phyloP scores from a whole-genome alignment of 1,140 invertebrate genomes.

The Polyergus mexicanus region DNA sequence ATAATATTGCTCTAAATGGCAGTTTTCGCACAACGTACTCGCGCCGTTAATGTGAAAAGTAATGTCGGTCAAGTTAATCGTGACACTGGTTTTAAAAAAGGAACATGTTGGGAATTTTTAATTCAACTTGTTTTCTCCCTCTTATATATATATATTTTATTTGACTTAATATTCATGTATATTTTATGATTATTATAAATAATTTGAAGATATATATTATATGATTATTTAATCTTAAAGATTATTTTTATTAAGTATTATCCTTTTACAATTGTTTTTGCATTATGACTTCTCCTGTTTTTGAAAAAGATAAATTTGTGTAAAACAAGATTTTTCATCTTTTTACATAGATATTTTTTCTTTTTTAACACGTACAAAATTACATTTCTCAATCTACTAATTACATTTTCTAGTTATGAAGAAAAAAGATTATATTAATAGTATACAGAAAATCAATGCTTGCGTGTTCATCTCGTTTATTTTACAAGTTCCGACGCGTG shows the following conservation, averaged over 20 bases:
- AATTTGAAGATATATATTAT: not conserved
- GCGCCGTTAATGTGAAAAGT: conserved; percentile 13
- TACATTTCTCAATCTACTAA: not conserved
- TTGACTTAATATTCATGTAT: not conserved
- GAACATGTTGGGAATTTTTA: not conserved
- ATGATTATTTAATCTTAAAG: too few relatives aligned
- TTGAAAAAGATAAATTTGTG: not conserved
- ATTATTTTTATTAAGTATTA: not conserved
- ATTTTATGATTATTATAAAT: conserved; percentile 6
- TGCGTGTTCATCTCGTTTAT: not conserved
- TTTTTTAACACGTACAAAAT: not conserved
- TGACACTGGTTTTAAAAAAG: not conserved
- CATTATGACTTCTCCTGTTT: not conserved
- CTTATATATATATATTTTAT: not conserved
- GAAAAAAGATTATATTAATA: conserved; percentile 18
- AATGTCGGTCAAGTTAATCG: not conserved
- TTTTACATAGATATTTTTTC: not conserved
- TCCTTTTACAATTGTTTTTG: not conserved
- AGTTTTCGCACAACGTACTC: not conserved
- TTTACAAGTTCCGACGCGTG: not conserved
- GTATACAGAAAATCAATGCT: conserved; percentile 24
- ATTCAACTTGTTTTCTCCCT: not conserved
- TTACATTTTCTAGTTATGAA: not conserved
- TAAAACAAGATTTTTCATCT: not conserved
- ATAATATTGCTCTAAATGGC: conserved; percentile 17